These are phyloP conservation scores for Nycticryphes semicollaris DNA, from an alignment of 2,113 vertebrate species.

Conservation along the genomic window DNA sequence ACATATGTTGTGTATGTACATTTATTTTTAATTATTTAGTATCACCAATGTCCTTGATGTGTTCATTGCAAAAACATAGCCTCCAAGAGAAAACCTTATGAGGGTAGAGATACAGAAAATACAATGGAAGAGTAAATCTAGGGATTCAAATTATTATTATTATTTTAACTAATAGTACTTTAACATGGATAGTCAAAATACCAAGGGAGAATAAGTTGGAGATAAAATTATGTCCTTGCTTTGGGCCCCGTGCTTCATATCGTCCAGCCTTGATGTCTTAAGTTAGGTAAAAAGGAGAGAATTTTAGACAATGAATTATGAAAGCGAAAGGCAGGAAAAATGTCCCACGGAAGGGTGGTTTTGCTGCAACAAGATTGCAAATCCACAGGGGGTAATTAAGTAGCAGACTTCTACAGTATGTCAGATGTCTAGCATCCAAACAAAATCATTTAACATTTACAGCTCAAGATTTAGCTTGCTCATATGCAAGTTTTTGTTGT, in stretches of 20 bases:
- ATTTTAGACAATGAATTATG: constrained; percentile 35
- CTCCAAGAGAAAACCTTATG: background rate
- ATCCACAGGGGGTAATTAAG: constrained; percentile 68
- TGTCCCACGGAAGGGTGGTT: constrained; percentile 39
- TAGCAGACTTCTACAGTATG: constrained; percentile 49
- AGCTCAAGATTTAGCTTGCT: constrained; percentile 47
- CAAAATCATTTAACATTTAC: constrained; percentile 58
- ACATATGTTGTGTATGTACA: background rate
- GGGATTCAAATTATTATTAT: background rate
- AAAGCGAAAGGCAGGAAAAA: constrained; percentile 36
- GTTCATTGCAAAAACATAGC: background rate
- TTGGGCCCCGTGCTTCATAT: background rate
- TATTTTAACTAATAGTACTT: constrained; percentile 13
- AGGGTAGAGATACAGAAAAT: background rate
- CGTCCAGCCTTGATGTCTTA: constrained; percentile 20
- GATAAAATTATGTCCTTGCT: constrained; percentile 38
- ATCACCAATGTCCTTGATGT: background rate
- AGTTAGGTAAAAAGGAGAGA: constrained; percentile 19
- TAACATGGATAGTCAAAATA: background rate
- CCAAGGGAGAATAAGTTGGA: background rate
- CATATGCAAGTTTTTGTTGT: constrained; percentile 59
- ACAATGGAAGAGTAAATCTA: background rate
- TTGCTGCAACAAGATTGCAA: constrained; percentile 55
- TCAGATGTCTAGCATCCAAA: constrained; percentile 54
- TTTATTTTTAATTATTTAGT: background rate